These are phyloP conservation scores for Lasioglossum baleicum DNA, from an alignment of 1,140 invertebrate genomes.

Conservation along the genomic window DNA sequence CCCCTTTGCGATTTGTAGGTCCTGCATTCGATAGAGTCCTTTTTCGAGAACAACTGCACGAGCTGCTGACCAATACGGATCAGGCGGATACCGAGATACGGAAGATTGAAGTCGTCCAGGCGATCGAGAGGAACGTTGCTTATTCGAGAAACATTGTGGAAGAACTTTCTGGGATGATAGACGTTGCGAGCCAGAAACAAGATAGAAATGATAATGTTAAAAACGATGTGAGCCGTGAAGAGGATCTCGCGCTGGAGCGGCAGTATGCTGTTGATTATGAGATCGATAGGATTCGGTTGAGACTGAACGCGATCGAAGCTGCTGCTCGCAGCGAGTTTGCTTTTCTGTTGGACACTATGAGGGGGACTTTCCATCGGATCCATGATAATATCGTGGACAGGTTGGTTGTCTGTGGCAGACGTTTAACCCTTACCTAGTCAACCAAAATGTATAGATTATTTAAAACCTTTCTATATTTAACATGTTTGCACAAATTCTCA, in stretches of 20 bases:
- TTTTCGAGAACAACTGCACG: constrained; percentile 13
- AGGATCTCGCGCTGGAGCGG: constrained; percentile 77
- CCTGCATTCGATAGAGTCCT: neutral
- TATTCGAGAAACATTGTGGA: constrained; percentile 46
- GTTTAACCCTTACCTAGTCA: too few species aligned
- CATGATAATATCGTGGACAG: constrained; percentile 78
- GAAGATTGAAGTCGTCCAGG: neutral
- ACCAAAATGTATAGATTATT: too few species aligned
- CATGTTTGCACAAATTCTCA: too few species aligned
- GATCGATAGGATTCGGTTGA: constrained; percentile 76
- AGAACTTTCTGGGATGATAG: neutral
- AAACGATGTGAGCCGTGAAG: neutral
- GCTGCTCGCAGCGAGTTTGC: constrained; percentile 76
- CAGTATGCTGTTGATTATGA: constrained; percentile 80
- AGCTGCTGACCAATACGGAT: constrained; percentile 6
- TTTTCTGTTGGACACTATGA: constrained; percentile 75
- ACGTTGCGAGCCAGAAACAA: constrained; percentile 44
- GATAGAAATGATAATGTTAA: neutral
- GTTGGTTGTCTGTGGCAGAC: neutral
- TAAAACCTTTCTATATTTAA: too few species aligned
- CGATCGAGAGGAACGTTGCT: constrained; percentile 28
- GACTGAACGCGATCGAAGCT: constrained; percentile 75
- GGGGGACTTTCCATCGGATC: constrained; percentile 75
- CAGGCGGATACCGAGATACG: neutral
- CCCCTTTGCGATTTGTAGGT: too few species aligned